Base-by-base conservation (phyloP, 2,888 invertebrate genomes). In the Drosophila robusta region DNA sequence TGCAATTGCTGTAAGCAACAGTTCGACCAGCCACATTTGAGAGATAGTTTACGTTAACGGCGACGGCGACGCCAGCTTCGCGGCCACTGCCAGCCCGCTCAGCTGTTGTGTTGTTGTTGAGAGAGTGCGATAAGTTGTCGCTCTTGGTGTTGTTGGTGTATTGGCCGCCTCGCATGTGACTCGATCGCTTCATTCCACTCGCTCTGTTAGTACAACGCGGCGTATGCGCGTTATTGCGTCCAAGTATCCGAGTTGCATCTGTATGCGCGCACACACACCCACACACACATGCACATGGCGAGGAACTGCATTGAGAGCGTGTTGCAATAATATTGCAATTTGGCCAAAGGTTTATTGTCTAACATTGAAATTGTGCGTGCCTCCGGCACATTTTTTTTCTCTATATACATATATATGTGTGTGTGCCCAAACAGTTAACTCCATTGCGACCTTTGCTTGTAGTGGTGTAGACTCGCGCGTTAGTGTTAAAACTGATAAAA, bases 281-380 rank as follows among this genome's bases (percentile, higher is more conserved):
- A 49, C 34, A 44, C 22, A 41, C 29, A 52, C 55, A 50, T 12
- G 9, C 39, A 51, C 8, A 12, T 18, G 3, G 16, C 32, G 45
- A 57, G 76, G 47, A 55, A 62, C 45, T 75, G 78, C 78, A 72
- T 49, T 66, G 26, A 54, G 45, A 11, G 49, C 52, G 64, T 66
- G 44, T 73, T 70, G 71, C 71, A 78, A 75, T 70, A 63, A 55
- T 45, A 51, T 39, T 72, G 74, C 87, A 64, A 75, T 80, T 82
- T 72, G 67, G 52, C 50, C 78, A 82, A 84, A 82, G 84, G 81
- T 87, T 87, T 78, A 81, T 72, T 75, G 75, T 70, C 60, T 51
- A 74, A 71, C 87, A 87, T 83, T 83, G 78, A 82, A 68, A 57
- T 63, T 65, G 63, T 63, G 80, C 77, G 68, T 58, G 63, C 44